These are phyloP conservation scores for Ormyrus nitidulus DNA, from an alignment of 2,888 invertebrate species.

Conservation along the genomic window DNA sequence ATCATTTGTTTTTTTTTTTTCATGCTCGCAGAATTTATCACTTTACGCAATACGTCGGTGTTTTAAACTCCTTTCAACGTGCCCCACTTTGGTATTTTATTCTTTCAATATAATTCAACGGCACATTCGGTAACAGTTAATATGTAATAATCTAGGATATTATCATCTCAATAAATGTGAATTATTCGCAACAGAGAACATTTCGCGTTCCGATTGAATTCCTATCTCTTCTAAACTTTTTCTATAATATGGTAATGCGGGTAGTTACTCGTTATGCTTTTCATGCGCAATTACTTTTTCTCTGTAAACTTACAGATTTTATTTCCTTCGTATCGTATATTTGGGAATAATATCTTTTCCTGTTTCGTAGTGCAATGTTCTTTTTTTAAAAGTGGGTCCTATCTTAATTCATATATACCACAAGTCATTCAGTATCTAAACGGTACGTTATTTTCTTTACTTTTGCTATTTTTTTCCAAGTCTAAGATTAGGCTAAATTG, in stretches of 20 bases:
- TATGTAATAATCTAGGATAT: slow-evolving; percentile 46
- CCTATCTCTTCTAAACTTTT: slow-evolving; percentile 48
- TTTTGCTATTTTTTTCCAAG: not conserved
- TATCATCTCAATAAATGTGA: slow-evolving; percentile 39
- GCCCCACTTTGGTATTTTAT: slow-evolving; percentile 40
- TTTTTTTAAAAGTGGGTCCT: slow-evolving; percentile 3
- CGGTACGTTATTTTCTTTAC: slow-evolving; percentile 7
- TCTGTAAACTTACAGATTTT: not conserved
- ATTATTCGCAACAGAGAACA: slow-evolving; percentile 44
- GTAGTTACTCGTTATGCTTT: slow-evolving; percentile 22
- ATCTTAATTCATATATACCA: slow-evolving; percentile 7
- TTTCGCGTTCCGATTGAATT: slow-evolving; percentile 41
- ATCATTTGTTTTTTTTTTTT: not conserved
- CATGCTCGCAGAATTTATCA: slow-evolving; percentile 9
- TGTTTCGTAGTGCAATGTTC: slow-evolving; percentile 18
- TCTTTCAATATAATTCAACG: slow-evolving; percentile 49
- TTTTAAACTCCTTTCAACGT: slow-evolving; percentile 6
- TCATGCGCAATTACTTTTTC: not conserved
- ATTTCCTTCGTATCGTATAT: not conserved
- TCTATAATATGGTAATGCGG: slow-evolving; percentile 42
- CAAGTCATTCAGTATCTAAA: slow-evolving; percentile 35
- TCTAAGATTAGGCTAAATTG: slow-evolving; percentile 42
- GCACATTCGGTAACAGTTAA: slow-evolving; percentile 56
- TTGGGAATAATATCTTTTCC: slow-evolving; percentile 28
- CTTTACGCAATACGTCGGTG: not conserved